phyloP scores from a whole-genome alignment of 2,113 vertebrate species.

The Melanotaenia duboulayi region DNA sequence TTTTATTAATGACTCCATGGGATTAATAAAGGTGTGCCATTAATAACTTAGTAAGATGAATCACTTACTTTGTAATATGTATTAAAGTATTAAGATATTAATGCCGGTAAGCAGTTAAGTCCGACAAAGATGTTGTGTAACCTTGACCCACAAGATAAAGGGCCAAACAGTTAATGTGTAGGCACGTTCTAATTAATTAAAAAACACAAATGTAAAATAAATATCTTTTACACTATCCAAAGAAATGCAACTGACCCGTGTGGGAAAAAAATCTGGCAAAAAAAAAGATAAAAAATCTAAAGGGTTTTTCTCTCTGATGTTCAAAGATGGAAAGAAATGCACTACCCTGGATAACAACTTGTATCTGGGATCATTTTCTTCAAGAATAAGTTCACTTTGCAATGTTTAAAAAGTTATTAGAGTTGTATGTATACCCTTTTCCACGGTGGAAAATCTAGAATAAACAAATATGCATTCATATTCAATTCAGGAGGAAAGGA shows the following conservation, averaged over 20 bases:
- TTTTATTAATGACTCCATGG: conserved; percentile 12
- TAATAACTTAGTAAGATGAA: neutral
- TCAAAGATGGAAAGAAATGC: neutral
- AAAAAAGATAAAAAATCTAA: neutral
- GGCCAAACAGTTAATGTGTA: conserved; percentile 33
- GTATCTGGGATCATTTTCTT: no score
- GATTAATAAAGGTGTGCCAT: conserved; percentile 17
- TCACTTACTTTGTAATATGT: neutral
- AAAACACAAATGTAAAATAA: conserved; percentile 9
- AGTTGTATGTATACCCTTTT: neutral
- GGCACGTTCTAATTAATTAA: conserved; percentile 32
- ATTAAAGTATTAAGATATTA: neutral
- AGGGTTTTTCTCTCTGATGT: no score
- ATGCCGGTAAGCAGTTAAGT: neutral
- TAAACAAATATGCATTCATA: neutral
- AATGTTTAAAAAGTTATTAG: neutral
- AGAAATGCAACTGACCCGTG: accelerated
- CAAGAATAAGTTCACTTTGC: neutral
- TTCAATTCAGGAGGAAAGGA: no score
- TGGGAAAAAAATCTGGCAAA: neutral
- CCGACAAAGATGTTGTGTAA: neutral
- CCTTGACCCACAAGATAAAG: neutral
- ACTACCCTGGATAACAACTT: no score
- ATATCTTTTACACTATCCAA: neutral
- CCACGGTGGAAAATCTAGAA: neutral